phyloP scores from a whole-genome alignment of 2,888 invertebrate species.

The Platycheirus albimanus region DNA sequence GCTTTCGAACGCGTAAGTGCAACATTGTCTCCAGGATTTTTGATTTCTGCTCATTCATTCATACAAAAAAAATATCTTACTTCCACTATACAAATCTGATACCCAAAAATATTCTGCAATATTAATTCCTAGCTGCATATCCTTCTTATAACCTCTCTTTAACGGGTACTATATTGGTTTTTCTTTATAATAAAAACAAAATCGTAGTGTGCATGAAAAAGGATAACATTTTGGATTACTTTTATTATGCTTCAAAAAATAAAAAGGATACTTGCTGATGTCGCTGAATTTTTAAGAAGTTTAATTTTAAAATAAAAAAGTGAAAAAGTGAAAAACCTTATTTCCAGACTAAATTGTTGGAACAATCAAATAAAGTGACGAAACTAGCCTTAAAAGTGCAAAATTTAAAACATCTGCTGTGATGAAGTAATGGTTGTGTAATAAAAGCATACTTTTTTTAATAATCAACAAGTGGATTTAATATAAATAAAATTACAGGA shows the following conservation, averaged over 20 bases:
- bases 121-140: constrained; percentile 48
- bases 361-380: constrained; percentile 34
- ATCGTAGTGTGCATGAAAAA: not conserved
- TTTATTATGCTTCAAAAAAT: not conserved
- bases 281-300: constrained; percentile 10
- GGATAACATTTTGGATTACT: constrained; percentile 57
- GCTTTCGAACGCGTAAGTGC: constrained; percentile 97
- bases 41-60: constrained; percentile 57
- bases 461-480: constrained; percentile 51
- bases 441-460: constrained; percentile 24
- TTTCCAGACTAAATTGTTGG: not conserved
- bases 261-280: constrained; percentile 54
- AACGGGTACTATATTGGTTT: too few species aligned
- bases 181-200: not conserved
- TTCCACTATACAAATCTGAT: constrained; percentile 39
- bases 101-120: constrained; percentile 32
- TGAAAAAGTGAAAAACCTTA: constrained; percentile 18
- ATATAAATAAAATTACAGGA: constrained; percentile 6
- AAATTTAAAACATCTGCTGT: constrained; percentile 27
- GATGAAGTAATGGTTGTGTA: constrained; percentile 71
- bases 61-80: constrained; percentile 46
- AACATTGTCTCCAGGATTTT: constrained; percentile 81
- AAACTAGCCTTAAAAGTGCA: constrained; percentile 52
- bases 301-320: constrained; percentile 3
- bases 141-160: constrained; percentile 31